Evolutionary conservation across 2,888 invertebrate species (phyloP).

Genomic region (Vandiemenella viatica): DNA sequence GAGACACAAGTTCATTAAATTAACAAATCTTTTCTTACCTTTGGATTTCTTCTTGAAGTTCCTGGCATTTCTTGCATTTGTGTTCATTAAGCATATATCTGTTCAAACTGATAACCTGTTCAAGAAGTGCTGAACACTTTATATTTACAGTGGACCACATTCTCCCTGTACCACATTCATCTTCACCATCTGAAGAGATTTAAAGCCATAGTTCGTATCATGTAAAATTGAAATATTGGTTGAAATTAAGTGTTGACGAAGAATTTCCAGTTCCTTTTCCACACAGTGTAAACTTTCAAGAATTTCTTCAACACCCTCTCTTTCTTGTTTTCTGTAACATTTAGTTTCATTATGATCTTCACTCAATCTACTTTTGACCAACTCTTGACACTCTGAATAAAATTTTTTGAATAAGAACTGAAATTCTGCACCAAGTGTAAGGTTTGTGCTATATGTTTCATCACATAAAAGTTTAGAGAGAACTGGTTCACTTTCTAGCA

Average conservation of each 20-base stretch:
- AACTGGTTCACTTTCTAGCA: constrained; percentile 9
- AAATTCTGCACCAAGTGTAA: constrained; percentile 37
- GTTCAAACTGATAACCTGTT: constrained; percentile 35
- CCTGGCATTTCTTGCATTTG: constrained; percentile 33
- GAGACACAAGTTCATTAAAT: no score
- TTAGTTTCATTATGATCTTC: no score
- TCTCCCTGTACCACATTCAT: neutral
- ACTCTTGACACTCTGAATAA: constrained; percentile 44
- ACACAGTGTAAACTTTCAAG: constrained; percentile 3
- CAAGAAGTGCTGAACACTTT: constrained; percentile 39
- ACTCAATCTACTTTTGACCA: no score
- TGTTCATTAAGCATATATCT: constrained; percentile 26
- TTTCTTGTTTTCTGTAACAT: no score
- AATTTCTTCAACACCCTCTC: no score
- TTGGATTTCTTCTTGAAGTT: constrained; percentile 35
- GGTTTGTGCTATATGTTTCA: neutral
- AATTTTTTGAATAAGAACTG: constrained; percentile 48
- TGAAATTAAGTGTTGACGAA: no score
- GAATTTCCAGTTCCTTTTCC: constrained; percentile 1
- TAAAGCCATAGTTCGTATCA: no score
- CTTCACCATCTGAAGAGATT: no score
- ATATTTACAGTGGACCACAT: constrained; percentile 37
- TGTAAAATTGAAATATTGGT: no score
- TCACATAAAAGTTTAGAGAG: constrained; percentile 19
- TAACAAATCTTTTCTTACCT: constrained; percentile 29